Evolutionary conservation across 2,113 vertebrate species (phyloP).

Genomic region (Mobula birostris): DNA sequence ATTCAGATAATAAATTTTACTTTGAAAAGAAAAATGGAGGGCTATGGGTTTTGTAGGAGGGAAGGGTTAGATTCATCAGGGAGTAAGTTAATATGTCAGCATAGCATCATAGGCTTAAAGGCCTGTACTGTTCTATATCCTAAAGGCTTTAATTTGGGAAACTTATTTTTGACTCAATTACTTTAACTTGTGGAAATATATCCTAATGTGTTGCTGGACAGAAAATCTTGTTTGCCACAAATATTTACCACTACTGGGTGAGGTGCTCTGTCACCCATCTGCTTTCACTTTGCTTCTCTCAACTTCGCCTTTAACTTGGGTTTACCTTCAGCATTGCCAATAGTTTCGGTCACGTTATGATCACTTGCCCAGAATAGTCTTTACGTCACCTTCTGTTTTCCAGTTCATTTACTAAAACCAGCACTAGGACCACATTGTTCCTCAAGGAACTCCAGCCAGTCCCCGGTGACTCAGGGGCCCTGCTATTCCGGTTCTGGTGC

Average conservation of each 20-base stretch:
- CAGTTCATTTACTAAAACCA: background rate
- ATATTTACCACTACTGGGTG: background rate
- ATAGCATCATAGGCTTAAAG: no score
- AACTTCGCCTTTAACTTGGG: background rate
- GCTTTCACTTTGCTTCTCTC: background rate
- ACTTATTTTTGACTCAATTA: background rate
- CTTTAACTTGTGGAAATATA: background rate
- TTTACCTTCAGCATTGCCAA: background rate
- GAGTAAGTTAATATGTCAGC: no score
- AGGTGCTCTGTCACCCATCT: background rate
- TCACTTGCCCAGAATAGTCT: no score
- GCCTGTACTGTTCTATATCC: no score
- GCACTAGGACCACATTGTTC: background rate
- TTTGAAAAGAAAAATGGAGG: no score
- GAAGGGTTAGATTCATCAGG: no score
- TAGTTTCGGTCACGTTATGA: no score
- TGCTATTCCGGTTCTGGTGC: background rate
- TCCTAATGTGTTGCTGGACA: background rate
- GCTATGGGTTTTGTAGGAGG: no score
- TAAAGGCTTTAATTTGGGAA: no score
- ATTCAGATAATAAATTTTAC: no score
- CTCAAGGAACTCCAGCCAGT: background rate
- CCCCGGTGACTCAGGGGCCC: background rate
- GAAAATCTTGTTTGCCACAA: background rate
- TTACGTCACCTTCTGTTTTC: background rate